phyloP scores from a whole-genome alignment of 2,888 invertebrate species.

The Diarsia rubi region DNA sequence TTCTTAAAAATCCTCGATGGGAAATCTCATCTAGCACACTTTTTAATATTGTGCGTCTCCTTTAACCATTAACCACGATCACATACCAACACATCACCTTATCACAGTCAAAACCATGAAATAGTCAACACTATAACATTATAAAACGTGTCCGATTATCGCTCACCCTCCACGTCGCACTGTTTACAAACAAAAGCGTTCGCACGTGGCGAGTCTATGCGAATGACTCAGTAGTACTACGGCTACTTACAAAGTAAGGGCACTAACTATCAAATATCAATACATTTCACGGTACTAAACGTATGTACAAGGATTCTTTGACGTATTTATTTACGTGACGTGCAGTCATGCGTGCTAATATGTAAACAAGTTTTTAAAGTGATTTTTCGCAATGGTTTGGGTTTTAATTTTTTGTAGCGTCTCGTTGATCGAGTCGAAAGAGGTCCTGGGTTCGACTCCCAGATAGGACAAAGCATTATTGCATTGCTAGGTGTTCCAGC shows the following conservation, averaged over 20 bases:
- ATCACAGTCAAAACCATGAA: constrained; percentile 23
- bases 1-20: neutral
- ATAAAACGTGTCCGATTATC: constrained; percentile 42
- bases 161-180: constrained; percentile 17
- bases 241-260: constrained; percentile 36
- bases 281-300: constrained; percentile 31
- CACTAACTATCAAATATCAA: constrained; percentile 43
- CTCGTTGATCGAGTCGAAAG: too few relatives aligned
- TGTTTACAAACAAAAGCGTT: constrained; percentile 54
- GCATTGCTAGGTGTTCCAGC: too few relatives aligned
- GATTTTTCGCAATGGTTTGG: neutral
- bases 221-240: constrained; percentile 37
- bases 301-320: constrained; percentile 31
- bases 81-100: neutral
- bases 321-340: constrained; percentile 23
- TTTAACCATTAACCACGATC: neutral
- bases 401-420: neutral
- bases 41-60: neutral
- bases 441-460: too few relatives aligned
- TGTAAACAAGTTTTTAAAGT: neutral
- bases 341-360: neutral
- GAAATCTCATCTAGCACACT: neutral
- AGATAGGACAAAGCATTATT: neutral
- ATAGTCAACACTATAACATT: neutral
- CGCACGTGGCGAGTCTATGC: constrained; percentile 35